Evolutionary conservation across 2,888 invertebrate species (phyloP).

Genomic region (Phortica magna): DNA sequence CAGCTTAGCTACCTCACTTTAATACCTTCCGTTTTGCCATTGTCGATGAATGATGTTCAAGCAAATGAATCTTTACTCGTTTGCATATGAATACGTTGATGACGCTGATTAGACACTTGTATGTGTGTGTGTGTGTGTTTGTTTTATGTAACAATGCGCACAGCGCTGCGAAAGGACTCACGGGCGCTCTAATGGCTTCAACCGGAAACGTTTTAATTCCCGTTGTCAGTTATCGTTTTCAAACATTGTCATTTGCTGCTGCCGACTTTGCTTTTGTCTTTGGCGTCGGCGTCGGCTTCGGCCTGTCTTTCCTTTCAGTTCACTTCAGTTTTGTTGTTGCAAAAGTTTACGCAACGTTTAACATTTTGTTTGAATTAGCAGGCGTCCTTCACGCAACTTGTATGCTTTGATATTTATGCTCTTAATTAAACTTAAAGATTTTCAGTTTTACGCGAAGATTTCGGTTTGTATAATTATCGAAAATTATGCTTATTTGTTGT

Average conservation of each 20-base stretch:
- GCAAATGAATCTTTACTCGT: constrained; percentile 47
- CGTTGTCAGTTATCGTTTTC: constrained; percentile 69
- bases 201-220: constrained; percentile 35
- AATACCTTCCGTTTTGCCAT: neutral
- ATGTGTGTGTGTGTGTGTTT: constrained; percentile 1
- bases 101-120: constrained; percentile 62
- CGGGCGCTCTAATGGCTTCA: constrained; percentile 17
- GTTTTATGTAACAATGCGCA: neutral
- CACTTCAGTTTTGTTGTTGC: constrained; percentile 44
- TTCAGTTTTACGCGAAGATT: constrained; percentile 50
- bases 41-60: constrained; percentile 13
- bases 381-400: neutral
- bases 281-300: neutral
- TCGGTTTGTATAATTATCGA: constrained; percentile 56
- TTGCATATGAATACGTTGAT: constrained; percentile 65
- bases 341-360: constrained; percentile 56
- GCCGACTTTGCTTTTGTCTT: neutral
- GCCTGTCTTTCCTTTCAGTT: neutral
- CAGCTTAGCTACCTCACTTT: neutral
- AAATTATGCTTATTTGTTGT: constrained; percentile 50
- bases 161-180: neutral
- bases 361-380: constrained; percentile 51
- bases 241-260: constrained; percentile 51
- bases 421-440: constrained; percentile 59
- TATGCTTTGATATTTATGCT: constrained; percentile 24